Percentiles rank a stretch among this genome's conserved stretches.
phyloP scores from a whole-genome alignment of 2,797 vertebrate genomes.

The Brachyalestes nurse region DNA sequence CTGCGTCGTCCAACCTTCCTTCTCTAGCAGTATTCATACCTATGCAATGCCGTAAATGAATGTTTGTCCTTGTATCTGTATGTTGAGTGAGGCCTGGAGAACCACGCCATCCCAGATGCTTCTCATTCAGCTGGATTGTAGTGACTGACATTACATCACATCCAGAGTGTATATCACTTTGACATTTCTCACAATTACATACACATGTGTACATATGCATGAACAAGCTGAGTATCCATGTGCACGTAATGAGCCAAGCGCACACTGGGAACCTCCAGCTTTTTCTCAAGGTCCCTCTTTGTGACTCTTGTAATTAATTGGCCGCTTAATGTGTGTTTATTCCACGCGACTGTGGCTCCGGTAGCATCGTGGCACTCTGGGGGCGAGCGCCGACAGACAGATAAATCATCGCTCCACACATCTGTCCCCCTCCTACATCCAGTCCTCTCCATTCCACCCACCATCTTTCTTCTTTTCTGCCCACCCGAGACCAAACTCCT shows the following conservation, averaged over 20 bases:
- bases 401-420: slow-evolving; percentile 80
- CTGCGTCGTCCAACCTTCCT: too few relatives aligned
- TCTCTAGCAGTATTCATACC: too few relatives aligned
- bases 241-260: slow-evolving; percentile 58
- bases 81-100: neutral
- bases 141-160: slow-evolving; percentile 78
- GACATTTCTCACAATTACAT: slow-evolving; percentile 28
- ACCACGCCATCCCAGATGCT: neutral
- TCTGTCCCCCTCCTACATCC: slow-evolving; percentile 66
- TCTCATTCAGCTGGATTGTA: slow-evolving; percentile 61
- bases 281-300: slow-evolving; percentile 63
- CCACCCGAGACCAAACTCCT: slow-evolving; percentile 70
- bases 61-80: neutral
- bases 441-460: slow-evolving; percentile 59
- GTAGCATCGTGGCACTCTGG: slow-evolving; percentile 67
- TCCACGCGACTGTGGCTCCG: slow-evolving; percentile 73
- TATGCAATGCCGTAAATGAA: neutral
- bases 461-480: slow-evolving; percentile 66
- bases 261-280: slow-evolving; percentile 65
- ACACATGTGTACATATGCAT: neutral
- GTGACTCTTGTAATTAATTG: slow-evolving; percentile 79
- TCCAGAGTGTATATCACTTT: slow-evolving; percentile 41
- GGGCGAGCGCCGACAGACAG: slow-evolving; percentile 73
- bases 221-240: slow-evolving; percentile 25
- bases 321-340: slow-evolving; percentile 81